Evolutionary conservation across 2,113 vertebrate genomes (phyloP), one percentile per base, ranked within the genome.

Genomic region (Tragelaphus buxtoni): DNA sequence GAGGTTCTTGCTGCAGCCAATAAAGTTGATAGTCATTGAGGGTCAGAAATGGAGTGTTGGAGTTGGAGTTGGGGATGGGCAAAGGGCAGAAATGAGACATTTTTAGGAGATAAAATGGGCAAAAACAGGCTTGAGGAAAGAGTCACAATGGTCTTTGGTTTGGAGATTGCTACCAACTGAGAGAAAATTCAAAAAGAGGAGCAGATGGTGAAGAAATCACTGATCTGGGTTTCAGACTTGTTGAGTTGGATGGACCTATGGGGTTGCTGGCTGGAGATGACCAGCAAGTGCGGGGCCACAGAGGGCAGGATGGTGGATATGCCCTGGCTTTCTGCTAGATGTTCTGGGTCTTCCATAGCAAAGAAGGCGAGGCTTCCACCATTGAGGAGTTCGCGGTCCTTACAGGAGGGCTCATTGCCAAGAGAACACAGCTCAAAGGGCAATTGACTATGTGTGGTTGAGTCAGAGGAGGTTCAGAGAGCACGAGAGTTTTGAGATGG

Each of bases 241-340:
- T 35, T 26, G 58, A 28, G 42, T 53, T 5, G 32, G 20, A 24
- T 9, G 32, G 51, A 32, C n/a, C 28, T 32, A 9, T 0, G 5
- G 1, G 11, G 39, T 35, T 58, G 53, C 82, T 91, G n/a, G 24
- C n/a, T 32, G 26, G 49, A 90, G 35, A 28, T 14, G 51, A 45
- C 13, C 22, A 7, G 53, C 0, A 30, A 56, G 22, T 32, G 11
- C 10, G 5, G 8, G 55, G 5, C 16, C 14, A 8, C 0, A 10
- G 3, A 80, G 53, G 4, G n/a, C 35, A 53, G 65, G n/a, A 13
- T 7, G 4, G 45, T n/a, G 72, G 18, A 49, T 7, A 9, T 1
- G 22, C 3, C 28, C 30, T 74, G 32, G 18, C 11, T 83, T 47
- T 77, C 26, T 47, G 39, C 55, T 22, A 55, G 17, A 16, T 81